These are phyloP conservation scores for Python bivittatus DNA, from an alignment of 2,113 vertebrate species.

Conservation along the genomic window DNA sequence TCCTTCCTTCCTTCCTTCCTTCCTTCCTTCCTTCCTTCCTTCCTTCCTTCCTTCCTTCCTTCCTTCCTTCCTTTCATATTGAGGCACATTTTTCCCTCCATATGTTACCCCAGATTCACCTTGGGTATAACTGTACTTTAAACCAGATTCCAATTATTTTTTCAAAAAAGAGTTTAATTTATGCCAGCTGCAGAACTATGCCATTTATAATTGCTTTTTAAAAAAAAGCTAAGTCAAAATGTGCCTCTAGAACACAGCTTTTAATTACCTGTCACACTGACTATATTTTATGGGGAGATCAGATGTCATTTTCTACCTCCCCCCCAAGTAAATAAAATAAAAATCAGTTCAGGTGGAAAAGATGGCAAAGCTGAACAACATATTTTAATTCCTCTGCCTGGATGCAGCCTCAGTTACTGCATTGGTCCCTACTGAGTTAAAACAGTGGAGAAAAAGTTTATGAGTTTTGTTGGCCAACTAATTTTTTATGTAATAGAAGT, in stretches of 20 bases:
- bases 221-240: no score
- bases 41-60: background rate
- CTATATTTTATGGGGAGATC: no score
- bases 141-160: background rate
- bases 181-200: background rate
- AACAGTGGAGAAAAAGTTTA: background rate
- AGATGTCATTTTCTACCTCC: no score
- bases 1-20: no score
- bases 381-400: no score
- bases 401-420: background rate
- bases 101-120: background rate
- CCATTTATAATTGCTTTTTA: background rate
- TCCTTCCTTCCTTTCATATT: background rate
- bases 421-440: background rate
- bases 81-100: background rate
- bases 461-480: background rate
- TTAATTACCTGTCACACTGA: no score
- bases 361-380: no score
- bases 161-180: background rate
- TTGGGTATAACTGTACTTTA: background rate
- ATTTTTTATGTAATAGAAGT: no score
- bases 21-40: no score
- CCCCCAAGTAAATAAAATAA: no score
- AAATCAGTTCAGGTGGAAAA: no score
- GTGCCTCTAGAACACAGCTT: background rate